These are phyloP conservation scores for Odontocerum albicorne DNA, from an alignment of 2,888 invertebrate genomes.

Conservation along the genomic window DNA sequence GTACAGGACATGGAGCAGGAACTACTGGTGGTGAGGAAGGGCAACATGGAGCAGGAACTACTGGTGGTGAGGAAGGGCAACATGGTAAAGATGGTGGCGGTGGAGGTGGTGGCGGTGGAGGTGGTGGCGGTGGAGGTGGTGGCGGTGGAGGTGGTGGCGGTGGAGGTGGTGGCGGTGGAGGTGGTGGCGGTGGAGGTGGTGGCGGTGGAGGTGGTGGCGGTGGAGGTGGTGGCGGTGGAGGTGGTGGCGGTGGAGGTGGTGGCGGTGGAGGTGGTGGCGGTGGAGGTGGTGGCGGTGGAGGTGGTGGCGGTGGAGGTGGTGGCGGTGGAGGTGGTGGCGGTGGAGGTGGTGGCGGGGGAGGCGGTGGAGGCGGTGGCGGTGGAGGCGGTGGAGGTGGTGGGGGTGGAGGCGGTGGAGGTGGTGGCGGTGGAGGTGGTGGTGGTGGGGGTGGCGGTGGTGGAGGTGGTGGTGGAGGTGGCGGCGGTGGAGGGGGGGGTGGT, in stretches of 20 bases:
- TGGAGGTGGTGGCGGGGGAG: background rate
- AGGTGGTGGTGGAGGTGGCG: background rate
- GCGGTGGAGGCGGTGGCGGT: background rate
- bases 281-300: background rate
- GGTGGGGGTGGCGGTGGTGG: background rate
- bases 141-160: background rate
- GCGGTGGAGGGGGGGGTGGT: slow-evolving; percentile 1
- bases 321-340: background rate
- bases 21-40: background rate
- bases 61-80: background rate
- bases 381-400: background rate
- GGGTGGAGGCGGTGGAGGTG: background rate
- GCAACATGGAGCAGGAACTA: background rate
- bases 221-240: background rate
- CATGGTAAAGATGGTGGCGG: background rate
- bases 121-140: background rate
- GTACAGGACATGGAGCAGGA: background rate
- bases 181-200: background rate
- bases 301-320: background rate
- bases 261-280: background rate
- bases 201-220: background rate
- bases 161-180: background rate
- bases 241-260: background rate
- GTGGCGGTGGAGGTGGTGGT: background rate
- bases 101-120: background rate